phyloP scores from a whole-genome alignment of 2,888 invertebrate genomes.

The Tenthredo distinguenda region DNA sequence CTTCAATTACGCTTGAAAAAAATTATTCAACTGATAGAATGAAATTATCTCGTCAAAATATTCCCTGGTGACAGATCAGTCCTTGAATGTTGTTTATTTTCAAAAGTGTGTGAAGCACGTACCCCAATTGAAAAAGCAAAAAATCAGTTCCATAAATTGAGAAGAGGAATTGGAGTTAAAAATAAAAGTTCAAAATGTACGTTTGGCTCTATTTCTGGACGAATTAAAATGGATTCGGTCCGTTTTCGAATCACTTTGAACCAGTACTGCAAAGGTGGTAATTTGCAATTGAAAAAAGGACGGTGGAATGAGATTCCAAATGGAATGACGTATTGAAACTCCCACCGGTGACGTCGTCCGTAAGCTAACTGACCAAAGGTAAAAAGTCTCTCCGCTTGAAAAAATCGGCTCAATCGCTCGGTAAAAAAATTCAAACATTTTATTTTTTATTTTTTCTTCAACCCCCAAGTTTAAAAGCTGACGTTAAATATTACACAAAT shows the following conservation, averaged over 20 bases:
- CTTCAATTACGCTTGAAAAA: neutral
- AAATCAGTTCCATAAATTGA: neutral
- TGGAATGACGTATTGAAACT: slow-evolving; percentile 31
- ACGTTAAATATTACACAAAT: neutral
- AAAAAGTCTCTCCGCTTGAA: neutral
- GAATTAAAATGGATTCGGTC: slow-evolving; percentile 5
- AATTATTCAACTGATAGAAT: neutral
- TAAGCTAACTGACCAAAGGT: neutral
- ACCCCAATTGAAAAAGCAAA: neutral
- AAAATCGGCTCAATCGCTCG: neutral
- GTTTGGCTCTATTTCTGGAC: neutral
- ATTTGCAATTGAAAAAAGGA: slow-evolving; percentile 14
- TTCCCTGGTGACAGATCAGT: neutral
- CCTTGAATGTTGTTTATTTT: neutral
- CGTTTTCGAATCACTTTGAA: slow-evolving; percentile 7
- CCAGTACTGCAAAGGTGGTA: slow-evolving; percentile 15
- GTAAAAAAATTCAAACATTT: neutral
- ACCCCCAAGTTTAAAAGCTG: neutral
- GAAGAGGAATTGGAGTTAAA: neutral
- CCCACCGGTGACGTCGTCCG: slow-evolving; percentile 4
- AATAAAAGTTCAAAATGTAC: neutral
- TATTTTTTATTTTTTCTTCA: neutral
- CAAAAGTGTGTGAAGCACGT: neutral
- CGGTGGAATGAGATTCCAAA: neutral
- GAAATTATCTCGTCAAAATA: neutral